Base-by-base conservation (phyloP, 2,113 vertebrate genomes). In the Pelecanoides urinatrix region DNA sequence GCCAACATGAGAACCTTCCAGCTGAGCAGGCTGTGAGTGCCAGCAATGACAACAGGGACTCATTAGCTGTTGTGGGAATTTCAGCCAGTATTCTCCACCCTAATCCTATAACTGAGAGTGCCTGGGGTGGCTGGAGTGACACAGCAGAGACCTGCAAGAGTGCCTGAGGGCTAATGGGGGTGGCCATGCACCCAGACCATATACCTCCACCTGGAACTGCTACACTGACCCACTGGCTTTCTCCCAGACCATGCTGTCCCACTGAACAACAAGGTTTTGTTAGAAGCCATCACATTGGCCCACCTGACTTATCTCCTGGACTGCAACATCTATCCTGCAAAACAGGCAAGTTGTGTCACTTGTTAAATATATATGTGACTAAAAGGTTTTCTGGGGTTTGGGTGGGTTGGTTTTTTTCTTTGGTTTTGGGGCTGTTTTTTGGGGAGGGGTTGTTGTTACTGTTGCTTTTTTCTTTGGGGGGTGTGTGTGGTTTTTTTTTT, bases 91-190 rank as follows among this genome's bases (percentile, higher is more conserved):
- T 23, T 45, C 52, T 15, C 27, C 38, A 11, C 59, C 52, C 52
- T n/a, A 3, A 3, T 16, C 38, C 52, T 25, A 1, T 3, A 52
- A 18, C 81, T 3, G 20, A 34, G 32, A 27, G 50, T 0, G 7
- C 10, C 45, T 29, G 19, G 22, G 15, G 34, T 58, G 3, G 1
- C 74, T 14, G 22, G 38, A 29, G 23, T 34, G 59, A 56, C 2
- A 1, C 16, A 36, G 50, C 4, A 23, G 61, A 63, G 56, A 50
- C 36, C 16, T 10, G 9, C 61, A 44, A 36, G 36, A 32, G 25
- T 13, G n/a, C 44, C 44, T 6, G 36, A 50, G 36, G 38, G 26
- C 58, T 59, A 52, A 23, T 1, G 4, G 34, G 32, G 22, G 10
- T 16, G 38, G 17, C 26, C 4, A 2, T 12, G 13, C 40, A 47